Evolutionary conservation across 2,888 invertebrate species (phyloP), one percentile per base, ranked within the genome.

Genomic region (Chrysomela aeneicollis): DNA sequence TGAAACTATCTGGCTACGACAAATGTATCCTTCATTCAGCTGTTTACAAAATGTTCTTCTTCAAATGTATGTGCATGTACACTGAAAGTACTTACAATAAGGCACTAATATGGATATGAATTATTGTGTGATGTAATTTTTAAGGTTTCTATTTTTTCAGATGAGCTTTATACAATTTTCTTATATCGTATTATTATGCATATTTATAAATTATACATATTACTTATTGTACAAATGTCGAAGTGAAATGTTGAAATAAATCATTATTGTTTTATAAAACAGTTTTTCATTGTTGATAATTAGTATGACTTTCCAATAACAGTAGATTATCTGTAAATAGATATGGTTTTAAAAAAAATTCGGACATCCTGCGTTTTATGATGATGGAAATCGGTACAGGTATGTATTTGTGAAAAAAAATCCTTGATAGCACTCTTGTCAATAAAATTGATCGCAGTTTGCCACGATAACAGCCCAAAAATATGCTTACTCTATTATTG

Each of bases 121-220:
- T 64, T 67, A 68, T 70, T 66, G 73, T 71, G 73, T 73, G 71
- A 71, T 71, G 69, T 66, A 63, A 61, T 64, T 55, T 55, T 60
- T 71, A 71, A 66, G 63, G 64, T 66, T 67, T 72, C 53, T 69
- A 71, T 64, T 59, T 70, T 70, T 70, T 60, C 53, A 59, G 55
- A 69, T 69, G 67, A 68, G 65, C 66, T 73, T 72, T 72, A 65
- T 69, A 71, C 69, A 69, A 60, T 67, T 66, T 68, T 63, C 63
- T 64, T 67, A 64, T 61, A 42, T 68, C 52, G 53, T 59, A 64
- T 54, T 61, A 60, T 21, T 58, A 22, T 62, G 35, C 15, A 66
- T 71, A 71, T 73, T 73, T 73, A 69, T 71, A 59, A 63, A 68
- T 59, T 68, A 70, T 73, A 72, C 67, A 71, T 64, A 68, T 64